These are phyloP conservation scores for Decapterus maruadsi DNA, from an alignment of 2,797 vertebrate genomes.

Conservation along the genomic window DNA sequence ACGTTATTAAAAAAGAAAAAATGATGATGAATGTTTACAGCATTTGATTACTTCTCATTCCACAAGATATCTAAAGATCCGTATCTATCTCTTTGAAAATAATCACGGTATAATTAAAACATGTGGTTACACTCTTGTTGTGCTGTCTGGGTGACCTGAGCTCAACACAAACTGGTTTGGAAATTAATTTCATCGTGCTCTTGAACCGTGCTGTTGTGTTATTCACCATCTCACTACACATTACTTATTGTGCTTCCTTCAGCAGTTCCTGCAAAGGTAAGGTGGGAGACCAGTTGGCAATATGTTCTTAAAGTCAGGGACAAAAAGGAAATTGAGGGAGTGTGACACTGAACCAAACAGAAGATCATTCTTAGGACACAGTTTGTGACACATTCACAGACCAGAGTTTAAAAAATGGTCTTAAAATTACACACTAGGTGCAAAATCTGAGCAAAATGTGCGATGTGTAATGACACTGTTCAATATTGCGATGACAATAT, in stretches of 20 bases:
- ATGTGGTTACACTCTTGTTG: not conserved
- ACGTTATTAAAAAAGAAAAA: conserved; percentile 1
- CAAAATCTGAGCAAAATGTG: no score
- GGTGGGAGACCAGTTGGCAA: conserved; percentile 5
- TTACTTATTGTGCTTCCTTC: conserved; percentile 46
- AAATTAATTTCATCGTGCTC: conserved; percentile 47
- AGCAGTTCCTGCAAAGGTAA: conserved; percentile 43
- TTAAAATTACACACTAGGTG: not conserved
- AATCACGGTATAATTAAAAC: not conserved
- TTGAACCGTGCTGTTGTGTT: conserved; percentile 47
- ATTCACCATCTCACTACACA: conserved; percentile 33
- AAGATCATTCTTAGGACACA: not conserved
- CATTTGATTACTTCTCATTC: not conserved
- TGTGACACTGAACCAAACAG: conserved; percentile 20
- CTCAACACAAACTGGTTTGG: conserved; percentile 15
- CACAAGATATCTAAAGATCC: not conserved
- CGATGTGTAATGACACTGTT: no score
- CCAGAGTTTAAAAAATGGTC: not conserved
- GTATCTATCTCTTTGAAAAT: conserved; percentile 3
- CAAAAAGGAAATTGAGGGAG: conserved; percentile 25
- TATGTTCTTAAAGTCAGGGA: conserved; percentile 45
- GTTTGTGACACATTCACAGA: not conserved
- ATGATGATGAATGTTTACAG: conserved; percentile 4
- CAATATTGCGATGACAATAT: no score
- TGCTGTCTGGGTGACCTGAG: conserved; percentile 1